Conservation (phyloP, 1,140 invertebrate genomes). For the Halictus rubicundus region DNA sequence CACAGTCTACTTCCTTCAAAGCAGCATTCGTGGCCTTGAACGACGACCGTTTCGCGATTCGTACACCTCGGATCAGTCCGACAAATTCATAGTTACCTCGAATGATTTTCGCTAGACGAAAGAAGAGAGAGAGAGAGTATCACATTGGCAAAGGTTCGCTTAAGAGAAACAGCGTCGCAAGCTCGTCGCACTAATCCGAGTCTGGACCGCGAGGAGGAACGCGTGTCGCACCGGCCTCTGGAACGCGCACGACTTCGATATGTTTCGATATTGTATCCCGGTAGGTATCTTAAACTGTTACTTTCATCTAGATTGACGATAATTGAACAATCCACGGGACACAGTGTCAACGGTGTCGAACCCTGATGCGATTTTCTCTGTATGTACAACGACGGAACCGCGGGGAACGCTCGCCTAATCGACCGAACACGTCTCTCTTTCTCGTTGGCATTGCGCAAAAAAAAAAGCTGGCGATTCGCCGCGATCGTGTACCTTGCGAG, state of each 20-base stretch:
- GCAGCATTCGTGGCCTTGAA: neutral
- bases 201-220: neutral
- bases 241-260: conserved; percentile 30
- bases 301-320: conserved; percentile 1
- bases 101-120: too few relatives aligned
- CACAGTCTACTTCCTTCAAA: neutral
- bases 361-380: conserved; percentile 15
- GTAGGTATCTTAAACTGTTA: neutral
- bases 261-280: conserved; percentile 18
- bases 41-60: neutral
- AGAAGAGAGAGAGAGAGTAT: too few relatives aligned
- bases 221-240: neutral
- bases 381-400: conserved; percentile 18
- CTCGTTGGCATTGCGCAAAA: too few relatives aligned
- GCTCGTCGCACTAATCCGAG: neutral
- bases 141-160: too few relatives aligned
- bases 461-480: too few relatives aligned
- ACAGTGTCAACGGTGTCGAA: conserved; percentile 1
- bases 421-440: too few relatives aligned
- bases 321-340: conserved; percentile 24
- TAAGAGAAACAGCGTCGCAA: neutral
- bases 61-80: neutral
- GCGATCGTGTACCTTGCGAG: too few relatives aligned
- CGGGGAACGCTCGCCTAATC: conserved; percentile 11
- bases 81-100: too few relatives aligned